A percentile compares a stretch with the other conserved stretches of the same genome.
Conservation (phyloP, 1,140 invertebrate genomes). For the Drosophila kohkoa region DNA sequence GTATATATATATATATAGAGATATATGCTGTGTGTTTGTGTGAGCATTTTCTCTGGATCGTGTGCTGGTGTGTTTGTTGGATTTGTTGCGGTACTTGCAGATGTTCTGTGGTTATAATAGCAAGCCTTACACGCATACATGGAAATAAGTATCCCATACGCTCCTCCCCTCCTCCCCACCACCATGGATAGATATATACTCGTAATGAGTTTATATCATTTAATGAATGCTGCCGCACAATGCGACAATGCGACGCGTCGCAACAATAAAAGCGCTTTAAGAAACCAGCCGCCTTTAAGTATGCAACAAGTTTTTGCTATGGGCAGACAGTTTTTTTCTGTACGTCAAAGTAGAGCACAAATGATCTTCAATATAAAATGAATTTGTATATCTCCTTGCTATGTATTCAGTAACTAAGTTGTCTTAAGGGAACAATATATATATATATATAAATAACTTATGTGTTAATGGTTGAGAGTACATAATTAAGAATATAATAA, state of each 20-base stretch:
- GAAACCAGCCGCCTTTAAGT: no score
- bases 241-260: slow-evolving; percentile 3
- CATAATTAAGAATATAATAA: no score
- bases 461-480: no score
- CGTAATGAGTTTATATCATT: slow-evolving; percentile 81
- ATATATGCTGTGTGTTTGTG: neutral
- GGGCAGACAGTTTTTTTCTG: no score
- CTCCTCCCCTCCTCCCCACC: neutral
- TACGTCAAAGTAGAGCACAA: no score
- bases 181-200: slow-evolving; percentile 45
- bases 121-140: slow-evolving; percentile 42
- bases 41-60: slow-evolving; percentile 10
- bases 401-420: no score
- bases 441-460: no score
- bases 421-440: no score
- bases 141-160: no score
- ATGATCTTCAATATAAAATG: no score
- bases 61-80: slow-evolving; percentile 30
- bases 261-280: slow-evolving; percentile 24
- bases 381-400: no score
- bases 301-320: no score
- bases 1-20: slow-evolving; percentile 8
- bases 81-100: slow-evolving; percentile 55
- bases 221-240: slow-evolving; percentile 64
- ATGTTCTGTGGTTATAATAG: slow-evolving; percentile 75